Base-by-base conservation (phyloP, 2,888 invertebrate species). In the Cerceris rybyensis region DNA sequence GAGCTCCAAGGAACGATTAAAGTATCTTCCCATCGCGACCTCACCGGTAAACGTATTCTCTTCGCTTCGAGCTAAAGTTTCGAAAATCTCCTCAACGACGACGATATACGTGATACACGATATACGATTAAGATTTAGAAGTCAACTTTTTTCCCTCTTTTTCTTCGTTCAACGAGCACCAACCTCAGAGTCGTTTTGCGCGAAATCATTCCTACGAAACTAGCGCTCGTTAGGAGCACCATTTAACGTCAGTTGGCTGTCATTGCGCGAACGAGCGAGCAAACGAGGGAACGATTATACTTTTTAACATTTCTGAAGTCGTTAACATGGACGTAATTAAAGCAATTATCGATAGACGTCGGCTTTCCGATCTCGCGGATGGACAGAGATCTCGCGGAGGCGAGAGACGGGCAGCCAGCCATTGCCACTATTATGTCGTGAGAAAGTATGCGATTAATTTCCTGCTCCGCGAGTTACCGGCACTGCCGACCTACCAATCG, bases 401-500 rank as follows among this genome's bases (percentile, higher is more conserved):
- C 49, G 57, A 43, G 67, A 49, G 39, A 42, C 68, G 63, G 63
- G 57, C 79, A 79, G 81, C 66, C 81, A 69, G 72, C 70, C 71
- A 81, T 79, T 60, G 83, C 72, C 46, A 54, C 75, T 78, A 74
- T 78, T 81, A 81, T 76, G 79, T 84, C 80, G 84, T 84, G 85
- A 85, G 84, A 85, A 85, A 84, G 79, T 84, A 84, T 85, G 84
- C 84, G 84, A 85, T 85, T 85, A 85, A 85, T 85, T 85, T 81
- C 80, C 81, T 80, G 77, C 80, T 78, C 59, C 69, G 58, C 77
- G 60, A 82, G 79, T 72, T 72, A 55, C 72, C 61, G 74, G 67
- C 68, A 72, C 74, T 79, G 74, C 70, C 79, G 72, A 66, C 70
- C 50, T 63, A 72, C 57, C 68, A 74, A 60, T 70, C 52, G 54